Conservation (phyloP, 1,140 invertebrate species). For the Vanessa tameamea region DNA sequence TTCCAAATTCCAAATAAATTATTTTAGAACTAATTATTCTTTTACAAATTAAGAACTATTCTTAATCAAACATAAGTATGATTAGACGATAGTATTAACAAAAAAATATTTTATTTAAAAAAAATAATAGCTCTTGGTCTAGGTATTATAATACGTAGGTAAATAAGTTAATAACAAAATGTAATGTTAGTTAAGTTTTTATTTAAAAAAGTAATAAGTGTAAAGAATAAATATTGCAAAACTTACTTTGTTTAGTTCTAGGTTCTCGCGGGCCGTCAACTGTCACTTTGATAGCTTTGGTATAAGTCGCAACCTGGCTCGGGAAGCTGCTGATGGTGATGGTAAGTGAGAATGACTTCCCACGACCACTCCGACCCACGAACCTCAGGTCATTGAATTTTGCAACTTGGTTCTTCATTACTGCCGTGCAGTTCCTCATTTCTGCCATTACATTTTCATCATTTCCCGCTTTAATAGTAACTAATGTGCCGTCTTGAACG, state of each 20-base stretch:
- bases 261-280: constrained; percentile 99
- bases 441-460: constrained; percentile 98
- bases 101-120: too few species aligned
- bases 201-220: not conserved
- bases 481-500: constrained; percentile 95
- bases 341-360: constrained; percentile 96
- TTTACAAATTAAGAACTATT: too few species aligned
- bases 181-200: not conserved
- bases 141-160: too few species aligned
- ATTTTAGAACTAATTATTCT: too few species aligned
- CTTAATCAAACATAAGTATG: too few species aligned
- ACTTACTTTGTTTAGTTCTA: constrained; percentile 98
- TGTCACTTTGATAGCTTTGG: constrained; percentile 99
- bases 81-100: too few species aligned
- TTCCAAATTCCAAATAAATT: too few species aligned
- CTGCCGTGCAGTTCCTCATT: constrained; percentile 93
- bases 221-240: constrained; percentile 23
- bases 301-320: constrained; percentile 96
- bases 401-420: constrained; percentile 98
- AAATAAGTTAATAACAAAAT: not conserved
- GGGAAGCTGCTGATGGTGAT: constrained; percentile 96
- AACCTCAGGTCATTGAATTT: constrained; percentile 99
- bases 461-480: constrained; percentile 96
- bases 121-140: not conserved
- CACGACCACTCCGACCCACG: constrained; percentile 95